These are phyloP conservation scores for Clanis bilineata DNA, from an alignment of 2,888 invertebrate genomes.

Conservation along the genomic window DNA sequence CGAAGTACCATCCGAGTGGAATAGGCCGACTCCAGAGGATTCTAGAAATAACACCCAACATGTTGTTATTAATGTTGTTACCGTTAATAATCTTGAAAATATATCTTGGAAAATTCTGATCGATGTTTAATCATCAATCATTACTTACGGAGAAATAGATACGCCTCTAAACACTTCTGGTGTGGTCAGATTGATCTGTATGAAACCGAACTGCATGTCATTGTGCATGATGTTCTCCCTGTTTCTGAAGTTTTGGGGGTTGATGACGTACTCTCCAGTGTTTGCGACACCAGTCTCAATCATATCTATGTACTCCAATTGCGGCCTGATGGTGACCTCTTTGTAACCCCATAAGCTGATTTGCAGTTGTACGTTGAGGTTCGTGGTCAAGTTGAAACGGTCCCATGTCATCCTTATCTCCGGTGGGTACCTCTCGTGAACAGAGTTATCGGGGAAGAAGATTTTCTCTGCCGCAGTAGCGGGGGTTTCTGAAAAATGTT, in stretches of 20 bases:
- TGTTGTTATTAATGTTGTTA: not conserved
- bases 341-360: constrained; percentile 95
- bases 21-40: constrained; percentile 95
- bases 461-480: constrained; percentile 93
- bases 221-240: constrained; percentile 86
- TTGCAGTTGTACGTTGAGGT: constrained; percentile 87
- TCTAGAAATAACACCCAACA: constrained; percentile 45
- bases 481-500: constrained; percentile 87
- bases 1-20: constrained; percentile 96
- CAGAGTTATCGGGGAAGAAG: constrained; percentile 88
- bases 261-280: constrained; percentile 87
- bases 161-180: constrained; percentile 85
- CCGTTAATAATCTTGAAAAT: too few species aligned
- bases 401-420: constrained; percentile 92
- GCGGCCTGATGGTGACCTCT: constrained; percentile 90
- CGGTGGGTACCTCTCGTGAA: constrained; percentile 87
- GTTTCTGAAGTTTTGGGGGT: constrained; percentile 87
- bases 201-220: constrained; percentile 92
- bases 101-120: too few species aligned
- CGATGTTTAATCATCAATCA: not conserved
- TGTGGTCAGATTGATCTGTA: constrained; percentile 93
- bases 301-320: constrained; percentile 90
- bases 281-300: constrained; percentile 86
- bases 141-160: constrained; percentile 88
- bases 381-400: constrained; percentile 91